phyloP scores from a whole-genome alignment of 92 coral and sea anemone species.

The Ricordea florida region DNA sequence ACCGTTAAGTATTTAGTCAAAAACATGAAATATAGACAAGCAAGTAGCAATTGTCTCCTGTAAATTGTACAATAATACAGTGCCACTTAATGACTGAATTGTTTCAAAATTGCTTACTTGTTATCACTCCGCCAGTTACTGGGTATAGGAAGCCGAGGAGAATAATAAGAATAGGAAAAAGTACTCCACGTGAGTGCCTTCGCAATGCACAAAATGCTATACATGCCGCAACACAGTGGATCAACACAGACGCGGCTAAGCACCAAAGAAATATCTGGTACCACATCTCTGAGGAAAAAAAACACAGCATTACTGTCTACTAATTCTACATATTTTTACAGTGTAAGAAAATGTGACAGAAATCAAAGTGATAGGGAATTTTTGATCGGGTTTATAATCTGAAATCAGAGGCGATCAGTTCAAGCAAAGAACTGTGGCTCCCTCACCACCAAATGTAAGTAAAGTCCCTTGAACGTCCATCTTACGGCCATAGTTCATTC shows the following conservation, averaged over 20 bases:
- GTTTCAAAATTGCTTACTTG: constrained; percentile 69
- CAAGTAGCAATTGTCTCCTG: background rate
- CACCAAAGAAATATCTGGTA: constrained; percentile 90
- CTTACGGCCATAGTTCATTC: background rate
- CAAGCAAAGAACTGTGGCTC: background rate
- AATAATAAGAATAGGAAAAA: constrained; percentile 85
- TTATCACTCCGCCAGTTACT: constrained; percentile 90
- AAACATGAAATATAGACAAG: too few species aligned
- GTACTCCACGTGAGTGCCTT: constrained; percentile 83
- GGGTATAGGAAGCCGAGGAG: constrained; percentile 95
- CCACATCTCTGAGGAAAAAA: constrained; percentile 86
- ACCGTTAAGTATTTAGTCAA: background rate
- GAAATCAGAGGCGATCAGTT: background rate
- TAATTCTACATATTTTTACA: too few species aligned
- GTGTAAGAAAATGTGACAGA: too few species aligned
- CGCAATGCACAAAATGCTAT: constrained; percentile 85
- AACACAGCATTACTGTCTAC: background rate
- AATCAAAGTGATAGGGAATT: too few species aligned
- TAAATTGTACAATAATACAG: background rate
- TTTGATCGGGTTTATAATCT: too few species aligned
- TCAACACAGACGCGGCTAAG: constrained; percentile 91
- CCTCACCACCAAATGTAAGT: constrained; percentile 31
- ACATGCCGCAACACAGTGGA: constrained; percentile 93
- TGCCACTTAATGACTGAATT: background rate
- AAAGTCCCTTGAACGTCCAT: constrained; percentile 29